phyloP scores from a whole-genome alignment of 37 sponge, comb jelly and placozoan genomes.

The Aphrocallistes beatrix region DNA sequence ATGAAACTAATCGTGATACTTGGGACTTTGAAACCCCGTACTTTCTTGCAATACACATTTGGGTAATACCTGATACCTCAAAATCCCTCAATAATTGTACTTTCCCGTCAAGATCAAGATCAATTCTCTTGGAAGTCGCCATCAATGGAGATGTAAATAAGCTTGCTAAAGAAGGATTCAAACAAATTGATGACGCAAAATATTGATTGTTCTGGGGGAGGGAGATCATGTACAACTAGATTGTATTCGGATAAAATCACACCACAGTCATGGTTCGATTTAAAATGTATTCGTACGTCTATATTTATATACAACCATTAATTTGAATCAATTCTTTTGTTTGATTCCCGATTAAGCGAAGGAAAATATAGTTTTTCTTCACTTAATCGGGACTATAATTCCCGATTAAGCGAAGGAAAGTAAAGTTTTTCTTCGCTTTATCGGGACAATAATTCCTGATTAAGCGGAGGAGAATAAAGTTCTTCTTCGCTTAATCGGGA shows the following conservation, averaged over 20 bases:
- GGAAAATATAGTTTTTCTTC: background rate
- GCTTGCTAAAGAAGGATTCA: too few relatives aligned
- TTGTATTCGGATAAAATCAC: background rate
- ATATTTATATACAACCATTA: background rate
- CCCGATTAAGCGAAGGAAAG: background rate
- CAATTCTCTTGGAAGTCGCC: background rate
- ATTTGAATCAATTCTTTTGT: background rate
- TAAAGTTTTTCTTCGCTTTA: background rate
- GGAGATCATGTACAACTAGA: too few relatives aligned
- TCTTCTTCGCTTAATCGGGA: background rate
- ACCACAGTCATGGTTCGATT: background rate
- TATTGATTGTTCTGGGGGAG: too few relatives aligned
- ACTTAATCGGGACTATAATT: background rate
- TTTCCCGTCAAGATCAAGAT: background rate
- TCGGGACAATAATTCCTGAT: background rate
- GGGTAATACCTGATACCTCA: background rate
- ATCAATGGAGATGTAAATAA: background rate
- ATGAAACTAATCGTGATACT: background rate
- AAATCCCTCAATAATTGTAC: background rate
- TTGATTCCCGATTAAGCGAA: background rate
- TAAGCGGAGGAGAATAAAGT: too few relatives aligned
- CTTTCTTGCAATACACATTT: background rate
- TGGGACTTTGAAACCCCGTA: constrained; percentile 12
- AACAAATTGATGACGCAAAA: background rate
- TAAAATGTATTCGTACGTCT: background rate